Evolutionary conservation across 2,797 vertebrate genomes (phyloP), one percentile per base, ranked within the genome.

Genomic region (Meriones psammophilus): DNA sequence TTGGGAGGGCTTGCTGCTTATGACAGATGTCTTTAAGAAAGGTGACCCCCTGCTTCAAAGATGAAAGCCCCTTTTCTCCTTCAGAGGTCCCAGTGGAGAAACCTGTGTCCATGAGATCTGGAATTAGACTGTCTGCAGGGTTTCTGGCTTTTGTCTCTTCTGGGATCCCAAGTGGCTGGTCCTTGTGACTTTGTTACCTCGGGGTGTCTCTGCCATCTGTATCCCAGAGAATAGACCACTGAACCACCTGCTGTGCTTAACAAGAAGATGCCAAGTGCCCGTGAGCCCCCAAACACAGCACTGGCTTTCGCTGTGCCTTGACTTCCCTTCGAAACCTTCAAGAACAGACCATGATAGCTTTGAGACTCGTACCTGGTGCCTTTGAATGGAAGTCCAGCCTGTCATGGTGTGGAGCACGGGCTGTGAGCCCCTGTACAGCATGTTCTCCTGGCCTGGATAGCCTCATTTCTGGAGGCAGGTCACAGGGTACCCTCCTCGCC

Each of bases 381-480:
- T 33, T 46, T 42, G 30, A 73, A 28, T 66, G 24, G 77, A 56
- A 36, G 9, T 77, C 80, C 77, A 76, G 46, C 18, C 33, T 13
- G 42, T 1, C 17, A 60, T 22, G 24, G 14, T 9, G 15, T 85
- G 56, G 62, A 68, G 50, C 58, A 13, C 8, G 46, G 58, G 17
- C 33, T 4, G 24, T 28, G 68, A 58, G 4, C 26, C 50, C 46
- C 18, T 46, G 74, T 58, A 58, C 62, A 54, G 88, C 58, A 74
- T 62, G 46, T 54, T 30, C 7, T 71, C 76, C 54, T 90, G 39
- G 24, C 50, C 66, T 62, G 50, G 36, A 4, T 88, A 76, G 56
- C 93, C 77, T 74, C 69, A 64, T 84, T 42, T 89, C 66, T 74
- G 46, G 42, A 92, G 73, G 76, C 42, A 20, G 97, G 93, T 97